phyloP scores from a whole-genome alignment of 2,888 invertebrate species.

The Lasioglossum pauxillum region DNA sequence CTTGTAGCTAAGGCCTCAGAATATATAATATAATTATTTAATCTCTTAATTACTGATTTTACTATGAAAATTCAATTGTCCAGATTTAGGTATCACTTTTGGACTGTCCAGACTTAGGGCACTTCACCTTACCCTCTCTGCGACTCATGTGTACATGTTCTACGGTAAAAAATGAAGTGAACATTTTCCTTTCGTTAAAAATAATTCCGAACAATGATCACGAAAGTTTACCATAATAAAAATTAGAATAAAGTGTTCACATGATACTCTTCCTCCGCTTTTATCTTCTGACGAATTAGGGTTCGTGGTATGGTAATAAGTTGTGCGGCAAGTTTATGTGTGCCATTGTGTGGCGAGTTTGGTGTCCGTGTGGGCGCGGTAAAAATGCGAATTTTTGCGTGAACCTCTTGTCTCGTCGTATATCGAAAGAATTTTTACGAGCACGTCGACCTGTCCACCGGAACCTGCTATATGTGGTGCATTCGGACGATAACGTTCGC shows the following conservation, averaged over 20 bases:
- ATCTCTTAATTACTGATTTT: no score
- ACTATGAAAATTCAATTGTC: no score
- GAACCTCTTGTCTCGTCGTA: slow-evolving; percentile 29
- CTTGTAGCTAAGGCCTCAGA: no score
- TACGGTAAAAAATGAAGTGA: background rate
- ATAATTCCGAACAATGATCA: background rate
- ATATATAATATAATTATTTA: no score
- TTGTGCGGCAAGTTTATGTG: slow-evolving; percentile 10
- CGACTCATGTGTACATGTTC: no score
- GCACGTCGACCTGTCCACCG: slow-evolving; percentile 48
- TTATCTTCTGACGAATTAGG: slow-evolving; percentile 7
- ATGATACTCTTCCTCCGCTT: background rate
- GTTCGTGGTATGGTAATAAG: background rate
- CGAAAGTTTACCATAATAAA: background rate
- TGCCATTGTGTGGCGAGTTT: slow-evolving; percentile 6
- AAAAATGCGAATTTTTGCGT: slow-evolving; percentile 25
- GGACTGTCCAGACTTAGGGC: no score
- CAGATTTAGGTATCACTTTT: no score
- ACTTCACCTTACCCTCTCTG: background rate
- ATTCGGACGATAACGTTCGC: slow-evolving; percentile 64
- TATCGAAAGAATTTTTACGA: slow-evolving; percentile 42
- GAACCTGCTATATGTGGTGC: slow-evolving; percentile 62
- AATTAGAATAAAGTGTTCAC: background rate
- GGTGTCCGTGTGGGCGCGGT: slow-evolving; percentile 36
- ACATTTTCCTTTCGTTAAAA: background rate